These are phyloP conservation scores for Cryptocheilus praepositus DNA, from an alignment of 2,888 invertebrate species.

Conservation along the genomic window DNA sequence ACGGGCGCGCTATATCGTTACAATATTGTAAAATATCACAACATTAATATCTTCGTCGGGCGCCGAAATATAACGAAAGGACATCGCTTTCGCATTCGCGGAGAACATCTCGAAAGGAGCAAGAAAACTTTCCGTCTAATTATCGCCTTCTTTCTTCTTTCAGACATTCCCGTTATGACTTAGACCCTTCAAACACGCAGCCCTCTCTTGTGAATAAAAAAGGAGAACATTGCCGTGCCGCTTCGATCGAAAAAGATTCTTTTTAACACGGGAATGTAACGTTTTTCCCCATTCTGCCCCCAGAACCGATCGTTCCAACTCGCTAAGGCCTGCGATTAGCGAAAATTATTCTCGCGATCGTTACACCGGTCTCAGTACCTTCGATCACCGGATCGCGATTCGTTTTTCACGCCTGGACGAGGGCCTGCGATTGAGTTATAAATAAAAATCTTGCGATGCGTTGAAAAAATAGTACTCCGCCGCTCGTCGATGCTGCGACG, in stretches of 20 bases:
- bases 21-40: conserved; percentile 73
- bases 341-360: too few relatives aligned
- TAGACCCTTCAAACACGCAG: background rate
- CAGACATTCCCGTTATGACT: background rate
- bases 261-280: too few relatives aligned
- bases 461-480: too few relatives aligned
- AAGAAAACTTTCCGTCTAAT: background rate
- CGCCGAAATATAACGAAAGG: conserved; percentile 33
- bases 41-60: conserved; percentile 69
- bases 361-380: conserved; percentile 8
- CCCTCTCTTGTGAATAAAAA: conserved; percentile 18
- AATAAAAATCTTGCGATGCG: too few relatives aligned
- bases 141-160: background rate
- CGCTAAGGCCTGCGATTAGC: too few relatives aligned
- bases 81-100: too few relatives aligned
- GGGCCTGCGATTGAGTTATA: background rate
- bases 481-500: too few relatives aligned
- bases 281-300: too few relatives aligned
- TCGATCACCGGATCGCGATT: background rate
- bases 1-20: conserved; percentile 42
- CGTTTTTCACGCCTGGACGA: background rate
- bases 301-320: too few relatives aligned
- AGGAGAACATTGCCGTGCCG: background rate
- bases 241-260: too few relatives aligned
- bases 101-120: conserved; percentile 4